A percentile compares a stretch with the other conserved stretches of the same genome.
phyloP scores from a whole-genome alignment of 1,140 invertebrate species.

The Daktulosphaira vitifoliae region DNA sequence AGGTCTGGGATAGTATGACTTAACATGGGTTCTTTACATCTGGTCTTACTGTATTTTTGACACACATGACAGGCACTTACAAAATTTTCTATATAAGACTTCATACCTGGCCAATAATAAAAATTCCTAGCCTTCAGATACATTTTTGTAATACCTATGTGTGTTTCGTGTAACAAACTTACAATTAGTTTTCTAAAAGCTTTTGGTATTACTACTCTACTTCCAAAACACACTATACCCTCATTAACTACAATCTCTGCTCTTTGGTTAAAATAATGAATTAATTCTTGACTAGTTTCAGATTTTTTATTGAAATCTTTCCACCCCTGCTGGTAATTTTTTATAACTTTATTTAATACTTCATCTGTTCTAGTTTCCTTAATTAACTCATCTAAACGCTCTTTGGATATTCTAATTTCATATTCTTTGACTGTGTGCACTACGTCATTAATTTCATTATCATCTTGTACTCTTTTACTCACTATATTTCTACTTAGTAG shows the following conservation, averaged over 20 bases:
- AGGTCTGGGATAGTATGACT: constrained; percentile 40
- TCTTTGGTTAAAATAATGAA: constrained; percentile 36
- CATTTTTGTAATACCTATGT: constrained; percentile 9
- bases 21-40: constrained; percentile 41
- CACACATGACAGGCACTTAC: constrained; percentile 23
- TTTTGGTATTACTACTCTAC: neutral
- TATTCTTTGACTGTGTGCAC: neutral
- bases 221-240: constrained; percentile 37
- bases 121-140: constrained; percentile 4
- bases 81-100: constrained; percentile 8
- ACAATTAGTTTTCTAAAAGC: neutral
- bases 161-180: constrained; percentile 1
- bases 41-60: constrained; percentile 33
- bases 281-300: constrained; percentile 35
- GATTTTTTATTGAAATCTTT: constrained; percentile 11
- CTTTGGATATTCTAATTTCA: constrained; percentile 17
- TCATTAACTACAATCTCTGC: constrained; percentile 38
- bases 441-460: neutral
- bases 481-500: neutral
- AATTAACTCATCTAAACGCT: constrained; percentile 34
- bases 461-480: neutral
- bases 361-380: constrained; percentile 35
- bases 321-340: constrained; percentile 36
- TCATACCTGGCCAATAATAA: constrained; percentile 28
- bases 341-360: constrained; percentile 32